Percentiles rank a stretch among this genome's conserved stretches.
phyloP scores from a whole-genome alignment of 2,888 invertebrate species.

The Acrobasis repandana region DNA sequence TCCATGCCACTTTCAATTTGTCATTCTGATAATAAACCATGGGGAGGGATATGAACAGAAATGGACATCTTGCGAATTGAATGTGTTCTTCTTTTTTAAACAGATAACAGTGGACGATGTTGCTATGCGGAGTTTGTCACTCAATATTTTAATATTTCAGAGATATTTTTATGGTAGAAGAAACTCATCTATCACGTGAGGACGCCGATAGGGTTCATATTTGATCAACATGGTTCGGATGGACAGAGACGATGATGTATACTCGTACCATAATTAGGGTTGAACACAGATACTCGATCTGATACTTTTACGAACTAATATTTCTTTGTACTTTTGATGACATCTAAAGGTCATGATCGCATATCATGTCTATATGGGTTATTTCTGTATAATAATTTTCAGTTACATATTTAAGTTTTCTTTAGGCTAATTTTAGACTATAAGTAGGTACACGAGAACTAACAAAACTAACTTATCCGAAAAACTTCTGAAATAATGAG shows the following conservation, averaged over 20 bases:
- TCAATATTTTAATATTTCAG: background rate
- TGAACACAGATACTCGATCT: conserved; percentile 19
- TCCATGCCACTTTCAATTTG: too few relatives aligned
- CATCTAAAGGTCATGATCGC: conserved; percentile 2
- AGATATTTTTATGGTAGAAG: background rate
- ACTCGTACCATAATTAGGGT: conserved; percentile 37
- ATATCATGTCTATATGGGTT: background rate
- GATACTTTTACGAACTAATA: background rate
- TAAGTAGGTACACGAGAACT: too few relatives aligned
- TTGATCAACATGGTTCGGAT: conserved; percentile 56
- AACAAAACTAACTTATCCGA: too few relatives aligned
- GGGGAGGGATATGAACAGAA: too few relatives aligned
- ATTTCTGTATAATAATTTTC: background rate
- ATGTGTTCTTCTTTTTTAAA: too few relatives aligned
- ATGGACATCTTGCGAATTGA: too few relatives aligned
- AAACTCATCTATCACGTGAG: conserved; percentile 52
- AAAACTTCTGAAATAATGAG: too few relatives aligned
- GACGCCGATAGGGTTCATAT: conserved; percentile 40
- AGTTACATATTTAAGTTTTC: background rate
- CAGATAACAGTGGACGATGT: too few relatives aligned
- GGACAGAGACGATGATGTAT: too few relatives aligned
- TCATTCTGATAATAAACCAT: too few relatives aligned
- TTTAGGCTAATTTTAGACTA: too few relatives aligned
- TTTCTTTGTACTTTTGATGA: background rate
- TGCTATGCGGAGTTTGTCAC: background rate